These are phyloP conservation scores for Sinocyclocheilus anophthalmus DNA, from an alignment of 2,113 vertebrate species.

Conservation along the genomic window DNA sequence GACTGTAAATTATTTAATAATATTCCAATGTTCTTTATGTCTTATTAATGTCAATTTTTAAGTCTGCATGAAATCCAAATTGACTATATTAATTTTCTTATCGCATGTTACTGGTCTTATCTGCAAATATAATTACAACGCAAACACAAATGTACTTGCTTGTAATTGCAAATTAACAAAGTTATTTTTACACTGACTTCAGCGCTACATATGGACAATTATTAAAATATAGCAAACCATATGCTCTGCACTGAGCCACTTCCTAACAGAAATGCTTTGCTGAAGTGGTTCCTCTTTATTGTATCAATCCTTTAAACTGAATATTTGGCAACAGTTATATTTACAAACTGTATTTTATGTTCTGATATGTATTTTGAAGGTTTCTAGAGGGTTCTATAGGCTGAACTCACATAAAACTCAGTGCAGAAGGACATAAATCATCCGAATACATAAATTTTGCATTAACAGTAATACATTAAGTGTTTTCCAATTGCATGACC, in stretches of 20 bases:
- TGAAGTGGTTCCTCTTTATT: not conserved
- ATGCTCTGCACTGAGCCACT: not conserved
- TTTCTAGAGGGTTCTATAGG: not conserved
- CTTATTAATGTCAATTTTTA: not conserved
- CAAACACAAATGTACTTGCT: not conserved
- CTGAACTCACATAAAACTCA: too few species aligned
- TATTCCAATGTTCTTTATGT: not conserved
- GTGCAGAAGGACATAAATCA: too few species aligned
- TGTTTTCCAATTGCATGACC: not conserved
- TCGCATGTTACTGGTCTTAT: not conserved
- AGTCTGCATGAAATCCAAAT: not conserved
- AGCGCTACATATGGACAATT: not conserved
- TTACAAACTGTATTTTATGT: not conserved
- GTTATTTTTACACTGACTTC: not conserved
- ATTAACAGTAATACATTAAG: not conserved
- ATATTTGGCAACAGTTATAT: not conserved
- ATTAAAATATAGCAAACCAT: not conserved
- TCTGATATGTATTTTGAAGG: not conserved
- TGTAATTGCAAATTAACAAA: not conserved
- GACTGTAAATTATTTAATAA: not conserved
- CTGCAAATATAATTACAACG: not conserved
- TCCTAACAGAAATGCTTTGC: not conserved
- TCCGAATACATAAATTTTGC: too few species aligned
- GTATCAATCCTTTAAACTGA: not conserved
- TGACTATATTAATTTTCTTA: not conserved